phyloP scores from a whole-genome alignment of 2,888 invertebrate genomes.

The Strigamia maritima region DNA sequence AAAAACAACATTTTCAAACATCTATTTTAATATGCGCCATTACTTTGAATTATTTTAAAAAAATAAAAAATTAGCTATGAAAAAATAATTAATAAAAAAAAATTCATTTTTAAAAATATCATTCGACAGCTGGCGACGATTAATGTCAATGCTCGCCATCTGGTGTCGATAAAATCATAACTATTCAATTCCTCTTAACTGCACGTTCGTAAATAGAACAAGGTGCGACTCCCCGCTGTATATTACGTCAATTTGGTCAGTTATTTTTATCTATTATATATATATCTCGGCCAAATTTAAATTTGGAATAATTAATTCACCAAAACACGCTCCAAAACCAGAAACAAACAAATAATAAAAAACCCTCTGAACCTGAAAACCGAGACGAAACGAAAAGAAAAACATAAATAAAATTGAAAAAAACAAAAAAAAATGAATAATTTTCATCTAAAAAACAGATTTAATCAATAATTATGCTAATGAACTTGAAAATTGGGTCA shows the following conservation, averaged over 20 bases:
- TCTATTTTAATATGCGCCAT: too few species aligned
- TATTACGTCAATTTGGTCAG: not conserved
- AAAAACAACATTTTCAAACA: too few species aligned
- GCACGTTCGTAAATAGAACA: not conserved
- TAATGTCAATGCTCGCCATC: not conserved
- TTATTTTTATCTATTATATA: not conserved
- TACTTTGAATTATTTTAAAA: too few species aligned
- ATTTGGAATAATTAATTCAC: not conserved
- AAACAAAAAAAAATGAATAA: not conserved
- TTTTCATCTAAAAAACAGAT: not conserved
- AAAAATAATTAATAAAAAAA: too few species aligned
- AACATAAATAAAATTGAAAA: not conserved
- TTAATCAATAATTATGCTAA: conserved; percentile 1
- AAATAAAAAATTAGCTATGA: too few species aligned
- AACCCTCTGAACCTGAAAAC: not conserved
- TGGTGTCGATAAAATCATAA: not conserved
- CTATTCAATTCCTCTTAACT: not conserved
- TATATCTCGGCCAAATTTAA: not conserved
- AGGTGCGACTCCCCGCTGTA: not conserved
- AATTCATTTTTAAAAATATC: too few species aligned
- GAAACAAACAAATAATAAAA: not conserved
- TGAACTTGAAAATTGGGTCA: not conserved
- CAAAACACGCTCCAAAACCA: not conserved
- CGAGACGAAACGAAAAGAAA: not conserved
- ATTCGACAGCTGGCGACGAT: conserved; percentile 53